A percentile compares a stretch with the other conserved stretches of the same genome.
Conservation (phyloP, 2,888 invertebrate species). For the Diploptera punctata region DNA sequence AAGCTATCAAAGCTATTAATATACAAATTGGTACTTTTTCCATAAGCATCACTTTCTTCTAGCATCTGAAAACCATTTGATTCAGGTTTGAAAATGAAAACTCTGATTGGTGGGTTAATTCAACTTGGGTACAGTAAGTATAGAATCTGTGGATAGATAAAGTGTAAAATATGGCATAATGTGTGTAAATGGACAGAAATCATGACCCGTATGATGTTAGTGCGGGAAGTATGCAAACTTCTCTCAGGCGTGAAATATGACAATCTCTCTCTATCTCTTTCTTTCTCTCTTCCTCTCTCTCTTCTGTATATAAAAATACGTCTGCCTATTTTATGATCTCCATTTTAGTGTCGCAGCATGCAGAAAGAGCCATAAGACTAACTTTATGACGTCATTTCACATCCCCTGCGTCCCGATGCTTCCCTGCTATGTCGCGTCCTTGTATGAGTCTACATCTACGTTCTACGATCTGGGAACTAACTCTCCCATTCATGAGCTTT, state of each 20-base stretch:
- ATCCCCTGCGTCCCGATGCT: neutral
- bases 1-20: no score
- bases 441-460: no score
- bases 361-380: slow-evolving; percentile 29
- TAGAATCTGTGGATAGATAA: no score
- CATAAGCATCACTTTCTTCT: no score
- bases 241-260: slow-evolving; percentile 23
- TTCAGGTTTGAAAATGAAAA: no score
- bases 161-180: neutral
- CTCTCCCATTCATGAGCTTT: no score
- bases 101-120: no score
- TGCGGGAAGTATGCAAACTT: neutral
- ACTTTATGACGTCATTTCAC: slow-evolving; percentile 27
- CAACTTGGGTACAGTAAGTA: no score
- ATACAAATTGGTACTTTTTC: no score
- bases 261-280: neutral
- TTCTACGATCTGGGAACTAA: no score
- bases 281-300: neutral
- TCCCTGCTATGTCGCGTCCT: neutral
- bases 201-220: neutral
- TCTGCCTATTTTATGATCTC: slow-evolving; percentile 29
- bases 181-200: slow-evolving; percentile 1
- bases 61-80: no score
- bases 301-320: slow-evolving; percentile 17
- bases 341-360: slow-evolving; percentile 31